These are phyloP conservation scores for Agonum fuliginosum DNA, from an alignment of 2,888 invertebrate species.

Conservation along the genomic window DNA sequence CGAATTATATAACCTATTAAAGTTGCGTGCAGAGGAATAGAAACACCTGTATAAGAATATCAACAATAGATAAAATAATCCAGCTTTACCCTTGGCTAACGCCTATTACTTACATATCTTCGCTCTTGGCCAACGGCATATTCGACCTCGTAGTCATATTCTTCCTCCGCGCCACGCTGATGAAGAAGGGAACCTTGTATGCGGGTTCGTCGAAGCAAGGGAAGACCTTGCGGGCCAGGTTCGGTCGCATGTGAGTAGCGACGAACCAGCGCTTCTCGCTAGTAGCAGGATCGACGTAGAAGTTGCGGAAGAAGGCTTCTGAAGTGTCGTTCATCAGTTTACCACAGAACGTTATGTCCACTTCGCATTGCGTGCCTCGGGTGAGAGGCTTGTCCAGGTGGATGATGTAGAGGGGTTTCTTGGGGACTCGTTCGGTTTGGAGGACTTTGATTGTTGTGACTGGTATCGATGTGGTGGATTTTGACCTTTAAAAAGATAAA, in stretches of 20 bases:
- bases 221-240: constrained; percentile 84
- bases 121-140: constrained; percentile 76
- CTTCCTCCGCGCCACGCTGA: constrained; percentile 78
- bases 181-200: constrained; percentile 82
- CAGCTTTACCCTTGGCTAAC: no score
- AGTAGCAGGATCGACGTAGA: constrained; percentile 74
- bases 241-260: constrained; percentile 82
- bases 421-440: constrained; percentile 75
- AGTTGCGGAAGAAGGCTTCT: constrained; percentile 82
- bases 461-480: constrained; percentile 64
- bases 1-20: no score
- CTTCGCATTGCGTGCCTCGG: constrained; percentile 76
- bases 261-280: constrained; percentile 75
- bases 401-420: constrained; percentile 79
- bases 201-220: constrained; percentile 89
- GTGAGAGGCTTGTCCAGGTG: constrained; percentile 77
- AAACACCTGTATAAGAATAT: no score
- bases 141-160: constrained; percentile 79
- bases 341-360: constrained; percentile 81
- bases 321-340: constrained; percentile 78
- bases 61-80: no score
- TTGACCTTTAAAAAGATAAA: no score
- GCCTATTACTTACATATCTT: constrained; percentile 82
- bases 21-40: no score
- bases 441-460: constrained; percentile 69